Percentiles rank a stretch among this genome's conserved stretches.
phyloP scores from a whole-genome alignment of 2,888 invertebrate species.

The Apantesis nais region DNA sequence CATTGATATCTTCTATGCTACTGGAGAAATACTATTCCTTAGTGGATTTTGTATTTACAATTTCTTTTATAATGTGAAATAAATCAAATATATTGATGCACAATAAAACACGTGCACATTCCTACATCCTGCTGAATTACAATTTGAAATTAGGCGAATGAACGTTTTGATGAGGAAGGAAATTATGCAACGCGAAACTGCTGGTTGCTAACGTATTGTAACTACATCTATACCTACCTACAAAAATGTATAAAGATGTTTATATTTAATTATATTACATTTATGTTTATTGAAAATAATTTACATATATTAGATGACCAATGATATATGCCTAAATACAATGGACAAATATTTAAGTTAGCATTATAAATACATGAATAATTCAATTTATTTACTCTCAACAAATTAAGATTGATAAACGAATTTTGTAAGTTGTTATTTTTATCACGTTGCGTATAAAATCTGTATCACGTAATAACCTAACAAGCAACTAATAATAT shows the following conservation, averaged over 20 bases:
- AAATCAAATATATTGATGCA: not conserved
- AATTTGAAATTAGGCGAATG: slow-evolving; percentile 22
- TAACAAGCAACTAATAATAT: not conserved
- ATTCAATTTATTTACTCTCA: not conserved
- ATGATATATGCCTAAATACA: not conserved
- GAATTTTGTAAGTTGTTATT: not conserved
- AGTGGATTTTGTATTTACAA: not conserved
- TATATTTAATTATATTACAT: not conserved
- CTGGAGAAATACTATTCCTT: not conserved
- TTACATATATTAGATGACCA: not conserved
- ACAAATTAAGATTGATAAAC: not conserved
- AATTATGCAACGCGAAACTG: slow-evolving; percentile 13
- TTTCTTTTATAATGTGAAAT: not conserved
- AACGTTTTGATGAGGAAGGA: slow-evolving; percentile 45
- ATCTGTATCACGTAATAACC: not conserved
- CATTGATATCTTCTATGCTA: not conserved
- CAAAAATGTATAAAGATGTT: not conserved
- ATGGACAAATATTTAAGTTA: not conserved
- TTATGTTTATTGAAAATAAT: not conserved
- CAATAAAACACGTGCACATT: not conserved
- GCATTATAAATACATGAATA: not conserved
- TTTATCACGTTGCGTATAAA: not conserved
- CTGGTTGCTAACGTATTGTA: not conserved
- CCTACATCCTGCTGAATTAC: not conserved
- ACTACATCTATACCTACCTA: not conserved